Conservation (phyloP, 2,888 invertebrate genomes). For the Gnatocerus cornutus region DNA sequence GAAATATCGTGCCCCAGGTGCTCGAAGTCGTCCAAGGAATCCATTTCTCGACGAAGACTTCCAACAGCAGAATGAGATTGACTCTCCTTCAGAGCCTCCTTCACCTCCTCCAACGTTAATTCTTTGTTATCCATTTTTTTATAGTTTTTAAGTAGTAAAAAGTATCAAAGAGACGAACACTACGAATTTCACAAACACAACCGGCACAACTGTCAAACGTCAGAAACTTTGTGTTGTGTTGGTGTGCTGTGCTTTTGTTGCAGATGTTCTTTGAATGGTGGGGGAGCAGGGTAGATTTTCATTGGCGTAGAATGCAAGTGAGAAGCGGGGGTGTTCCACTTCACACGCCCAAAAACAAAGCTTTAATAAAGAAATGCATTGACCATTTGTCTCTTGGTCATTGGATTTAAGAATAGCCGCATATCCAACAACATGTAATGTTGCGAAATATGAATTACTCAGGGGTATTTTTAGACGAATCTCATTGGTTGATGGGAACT, state of each 20-base stretch:
- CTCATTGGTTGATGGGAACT: neutral
- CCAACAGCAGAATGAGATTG: slow-evolving; percentile 28
- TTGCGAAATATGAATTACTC: slow-evolving; percentile 3
- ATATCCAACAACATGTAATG: neutral
- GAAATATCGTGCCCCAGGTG: slow-evolving; percentile 79
- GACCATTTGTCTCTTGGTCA: slow-evolving; percentile 12
- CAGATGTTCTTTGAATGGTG: slow-evolving; percentile 49
- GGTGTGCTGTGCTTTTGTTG: slow-evolving; percentile 51
- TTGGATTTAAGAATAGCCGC: neutral
- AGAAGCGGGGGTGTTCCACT: slow-evolving; percentile 32
- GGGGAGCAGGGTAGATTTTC: slow-evolving; percentile 34
- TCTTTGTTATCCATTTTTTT: slow-evolving; percentile 45
- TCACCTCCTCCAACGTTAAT: slow-evolving; percentile 49
- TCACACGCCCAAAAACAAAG: slow-evolving; percentile 8
- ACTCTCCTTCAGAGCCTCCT: slow-evolving; percentile 45
- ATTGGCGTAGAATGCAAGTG: slow-evolving; percentile 40
- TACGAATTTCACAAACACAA: slow-evolving; percentile 49
- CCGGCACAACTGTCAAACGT: slow-evolving; percentile 58
- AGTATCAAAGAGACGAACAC: slow-evolving; percentile 25
- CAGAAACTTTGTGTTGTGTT: slow-evolving; percentile 49
- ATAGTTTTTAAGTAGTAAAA: slow-evolving; percentile 18
- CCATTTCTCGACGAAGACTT: slow-evolving; percentile 73
- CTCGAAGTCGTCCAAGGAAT: slow-evolving; percentile 84
- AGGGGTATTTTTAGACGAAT: neutral
- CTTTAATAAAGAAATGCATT: neutral